phyloP scores from a whole-genome alignment of 1,140 invertebrate species.

The Matsumurasca onukii region DNA sequence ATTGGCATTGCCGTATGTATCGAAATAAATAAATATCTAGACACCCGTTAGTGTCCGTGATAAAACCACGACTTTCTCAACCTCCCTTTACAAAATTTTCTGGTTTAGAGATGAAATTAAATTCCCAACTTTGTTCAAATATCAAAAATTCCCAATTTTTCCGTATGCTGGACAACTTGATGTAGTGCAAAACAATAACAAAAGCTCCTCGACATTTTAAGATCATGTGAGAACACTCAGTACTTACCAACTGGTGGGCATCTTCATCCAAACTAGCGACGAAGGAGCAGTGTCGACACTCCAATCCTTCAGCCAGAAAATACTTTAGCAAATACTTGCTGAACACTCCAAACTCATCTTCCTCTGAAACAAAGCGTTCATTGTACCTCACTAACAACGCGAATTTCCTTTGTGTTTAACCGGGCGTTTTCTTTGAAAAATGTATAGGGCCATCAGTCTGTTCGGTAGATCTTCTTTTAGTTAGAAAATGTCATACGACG shows the following conservation, averaged over 20 bases:
- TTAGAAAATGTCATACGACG: no score
- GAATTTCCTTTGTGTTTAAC: no score
- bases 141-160: background rate
- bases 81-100: background rate
- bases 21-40: no score
- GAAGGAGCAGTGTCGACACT: conserved; percentile 67
- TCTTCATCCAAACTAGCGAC: conserved; percentile 70
- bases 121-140: background rate
- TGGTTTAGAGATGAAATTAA: background rate
- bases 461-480: no score
- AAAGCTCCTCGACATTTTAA: background rate
- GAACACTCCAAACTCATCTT: conserved; percentile 74
- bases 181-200: background rate
- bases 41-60: background rate
- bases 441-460: no score
- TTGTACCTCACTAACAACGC: no score
- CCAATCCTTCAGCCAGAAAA: conserved; percentile 78
- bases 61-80: background rate
- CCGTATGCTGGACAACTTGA: background rate
- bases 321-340: conserved; percentile 75
- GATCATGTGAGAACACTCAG: background rate
- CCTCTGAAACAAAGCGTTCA: no score
- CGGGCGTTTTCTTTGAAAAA: no score
- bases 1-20: no score
- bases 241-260: conserved; percentile 60